These are phyloP conservation scores for Agrenia bidenticulata DNA, from an alignment of 2,888 invertebrate species.

Conservation along the genomic window DNA sequence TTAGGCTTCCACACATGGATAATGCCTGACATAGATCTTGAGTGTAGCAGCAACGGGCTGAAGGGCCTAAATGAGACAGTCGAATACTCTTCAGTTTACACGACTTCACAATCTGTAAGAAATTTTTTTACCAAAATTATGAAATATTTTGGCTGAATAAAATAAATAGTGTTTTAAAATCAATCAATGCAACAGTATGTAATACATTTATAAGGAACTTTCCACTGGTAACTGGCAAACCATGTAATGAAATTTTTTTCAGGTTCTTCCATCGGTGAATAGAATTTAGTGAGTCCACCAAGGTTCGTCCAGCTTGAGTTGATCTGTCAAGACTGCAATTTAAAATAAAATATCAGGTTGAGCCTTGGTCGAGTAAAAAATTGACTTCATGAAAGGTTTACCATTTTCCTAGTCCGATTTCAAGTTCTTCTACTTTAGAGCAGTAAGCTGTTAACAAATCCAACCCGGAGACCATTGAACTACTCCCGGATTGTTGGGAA, in stretches of 20 bases:
- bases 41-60: slow-evolving; percentile 42
- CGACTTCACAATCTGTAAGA: slow-evolving; percentile 23
- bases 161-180: too few relatives aligned
- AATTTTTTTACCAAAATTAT: too few relatives aligned
- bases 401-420: slow-evolving; percentile 42
- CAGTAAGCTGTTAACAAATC: slow-evolving; percentile 36
- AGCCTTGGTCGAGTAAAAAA: too few relatives aligned
- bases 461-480: slow-evolving; percentile 30
- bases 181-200: too few relatives aligned
- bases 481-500: background rate
- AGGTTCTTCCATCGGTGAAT: slow-evolving; percentile 38
- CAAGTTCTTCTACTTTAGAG: slow-evolving; percentile 41
- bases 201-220: slow-evolving; percentile 44
- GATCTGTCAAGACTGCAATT: background rate
- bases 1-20: slow-evolving; percentile 27
- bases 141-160: too few relatives aligned
- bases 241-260: slow-evolving; percentile 41
- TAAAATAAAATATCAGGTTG: too few relatives aligned
- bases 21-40: slow-evolving; percentile 40
- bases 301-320: slow-evolving; percentile 28
- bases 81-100: slow-evolving; percentile 40
- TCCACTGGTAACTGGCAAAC: slow-evolving; percentile 41
- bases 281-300: slow-evolving; percentile 34
- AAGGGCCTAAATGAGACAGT: slow-evolving; percentile 38
- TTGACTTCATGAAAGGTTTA: slow-evolving; percentile 23